Base-by-base conservation (phyloP, 2,113 vertebrate species). In the Romanogobio albipinnatus region DNA sequence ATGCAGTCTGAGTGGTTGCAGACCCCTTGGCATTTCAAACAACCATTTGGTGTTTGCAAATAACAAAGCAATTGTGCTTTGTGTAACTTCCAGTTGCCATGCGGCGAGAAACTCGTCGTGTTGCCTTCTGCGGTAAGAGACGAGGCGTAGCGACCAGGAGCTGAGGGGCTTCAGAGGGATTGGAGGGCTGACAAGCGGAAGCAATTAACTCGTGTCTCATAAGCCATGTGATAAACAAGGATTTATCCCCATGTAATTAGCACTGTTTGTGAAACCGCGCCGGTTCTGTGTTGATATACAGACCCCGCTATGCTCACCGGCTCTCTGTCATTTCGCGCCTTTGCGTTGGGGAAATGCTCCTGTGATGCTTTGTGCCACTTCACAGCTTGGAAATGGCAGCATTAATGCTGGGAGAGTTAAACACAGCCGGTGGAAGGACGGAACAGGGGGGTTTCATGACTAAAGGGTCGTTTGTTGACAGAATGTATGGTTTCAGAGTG, bases 211-310 rank as follows among this genome's bases (percentile, higher is more conserved):
- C 84, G 90, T 89, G 92, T 91, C 93, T 92, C 88, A 51, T 93
- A 94, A 94, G 93, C 93, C 82, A 86, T 87, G 87, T 91, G 92
- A 94, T 93, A 93, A 94, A 92, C 92, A 93, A 86, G 93, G 89
- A 92, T 93, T 93, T 91, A 94, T 94, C 90, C 91, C 84, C 39
- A 85, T 94, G 91, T 94, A 94, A 95, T 95, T 95, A 94, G 92
- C 83, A 78, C 87, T 91, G 93, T 94, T 93, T 94, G 92, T 94
- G 91, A 94, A 93, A 91, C 89, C 91, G 84, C 87, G 66, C 86
- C 90, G 90, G 90, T 90, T 90, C 89, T 47, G 59, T 75, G 47
- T 87, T 92, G 92, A 94, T 93, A 93, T 92, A 89, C 89, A 82
- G 71, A 19, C 45, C 53, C 49, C 24, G 49, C 86, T 36, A 76